These are phyloP conservation scores for Cassiopea xamachana DNA, from an alignment of 30 jellyfish, hydroid and myxozoan species.

Conservation along the genomic window DNA sequence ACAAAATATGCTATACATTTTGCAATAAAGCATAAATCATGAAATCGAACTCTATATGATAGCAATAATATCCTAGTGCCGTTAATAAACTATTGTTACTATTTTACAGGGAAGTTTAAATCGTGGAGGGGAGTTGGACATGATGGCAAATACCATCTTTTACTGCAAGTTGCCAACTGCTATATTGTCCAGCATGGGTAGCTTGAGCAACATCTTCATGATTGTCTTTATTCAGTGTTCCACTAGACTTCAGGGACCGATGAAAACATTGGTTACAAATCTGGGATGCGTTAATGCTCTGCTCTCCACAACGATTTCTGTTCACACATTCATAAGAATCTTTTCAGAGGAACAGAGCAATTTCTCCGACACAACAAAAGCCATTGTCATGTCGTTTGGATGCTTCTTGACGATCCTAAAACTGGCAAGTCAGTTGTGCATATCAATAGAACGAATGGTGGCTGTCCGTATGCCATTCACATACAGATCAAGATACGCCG, in stretches of 20 bases:
- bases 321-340: slow-evolving; percentile 12
- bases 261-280: slow-evolving; percentile 36
- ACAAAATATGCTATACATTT: too few relatives aligned
- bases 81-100: too few relatives aligned
- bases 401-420: slow-evolving; percentile 14
- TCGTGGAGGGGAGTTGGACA: background rate
- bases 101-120: too few relatives aligned
- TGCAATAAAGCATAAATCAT: too few relatives aligned
- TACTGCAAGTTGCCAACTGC: slow-evolving; percentile 51
- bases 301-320: slow-evolving; percentile 12
- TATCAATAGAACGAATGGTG: slow-evolving; percentile 18
- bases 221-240: slow-evolving; percentile 1
- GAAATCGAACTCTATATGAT: too few relatives aligned
- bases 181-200: background rate
- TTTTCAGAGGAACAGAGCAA: background rate
- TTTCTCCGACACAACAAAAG: background rate
- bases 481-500: slow-evolving; percentile 12
- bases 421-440: slow-evolving; percentile 24
- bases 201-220: slow-evolving; percentile 22
- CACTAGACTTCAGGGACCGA: slow-evolving; percentile 29
- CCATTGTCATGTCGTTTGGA: slow-evolving; percentile 26
- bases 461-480: slow-evolving; percentile 15
- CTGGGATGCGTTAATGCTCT: slow-evolving; percentile 19
- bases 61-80: too few relatives aligned
- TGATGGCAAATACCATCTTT: background rate